These are phyloP conservation scores for Lasioglossum zephyrum DNA, from an alignment of 2,888 invertebrate genomes.

Conservation along the genomic window DNA sequence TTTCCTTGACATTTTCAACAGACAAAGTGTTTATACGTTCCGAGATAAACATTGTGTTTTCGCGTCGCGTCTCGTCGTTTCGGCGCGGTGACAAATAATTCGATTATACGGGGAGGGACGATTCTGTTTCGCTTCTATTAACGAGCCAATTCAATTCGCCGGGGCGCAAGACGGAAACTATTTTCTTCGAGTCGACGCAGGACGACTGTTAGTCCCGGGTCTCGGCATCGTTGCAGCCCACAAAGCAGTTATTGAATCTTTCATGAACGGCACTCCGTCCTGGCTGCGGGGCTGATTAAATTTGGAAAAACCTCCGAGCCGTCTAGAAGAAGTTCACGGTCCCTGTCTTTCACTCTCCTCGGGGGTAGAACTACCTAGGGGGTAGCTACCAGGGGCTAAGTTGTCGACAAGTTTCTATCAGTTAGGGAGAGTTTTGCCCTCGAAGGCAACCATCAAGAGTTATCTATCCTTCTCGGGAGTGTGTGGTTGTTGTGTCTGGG, in stretches of 20 bases:
- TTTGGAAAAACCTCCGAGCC: slow-evolving; percentile 50
- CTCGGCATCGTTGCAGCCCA: slow-evolving; percentile 18
- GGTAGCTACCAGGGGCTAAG: neutral
- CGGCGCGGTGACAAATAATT: neutral
- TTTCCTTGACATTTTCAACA: neutral
- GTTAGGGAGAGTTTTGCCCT: slow-evolving; percentile 4
- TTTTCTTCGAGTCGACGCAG: slow-evolving; percentile 15
- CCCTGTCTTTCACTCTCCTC: neutral
- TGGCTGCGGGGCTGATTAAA: slow-evolving; percentile 47
- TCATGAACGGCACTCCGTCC: slow-evolving; percentile 38
- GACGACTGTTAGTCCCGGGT: neutral
- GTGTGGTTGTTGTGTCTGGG: neutral
- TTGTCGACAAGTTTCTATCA: slow-evolving; percentile 11
- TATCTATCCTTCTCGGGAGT: neutral
- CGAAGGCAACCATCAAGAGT: slow-evolving; percentile 5
- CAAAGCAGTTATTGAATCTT: slow-evolving; percentile 51
- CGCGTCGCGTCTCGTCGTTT: neutral
- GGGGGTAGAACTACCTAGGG: neutral
- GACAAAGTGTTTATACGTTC: neutral
- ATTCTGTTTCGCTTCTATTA: neutral
- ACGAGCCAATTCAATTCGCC: neutral
- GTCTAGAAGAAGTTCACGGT: slow-evolving; percentile 10
- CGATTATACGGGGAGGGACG: neutral
- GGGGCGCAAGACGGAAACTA: slow-evolving; percentile 1
- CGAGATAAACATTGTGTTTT: neutral